Percentiles rank a stretch among this genome's conserved stretches.
Evolutionary conservation across 2,888 invertebrate species (phyloP).

Genomic region (Phorcus lineatus): DNA sequence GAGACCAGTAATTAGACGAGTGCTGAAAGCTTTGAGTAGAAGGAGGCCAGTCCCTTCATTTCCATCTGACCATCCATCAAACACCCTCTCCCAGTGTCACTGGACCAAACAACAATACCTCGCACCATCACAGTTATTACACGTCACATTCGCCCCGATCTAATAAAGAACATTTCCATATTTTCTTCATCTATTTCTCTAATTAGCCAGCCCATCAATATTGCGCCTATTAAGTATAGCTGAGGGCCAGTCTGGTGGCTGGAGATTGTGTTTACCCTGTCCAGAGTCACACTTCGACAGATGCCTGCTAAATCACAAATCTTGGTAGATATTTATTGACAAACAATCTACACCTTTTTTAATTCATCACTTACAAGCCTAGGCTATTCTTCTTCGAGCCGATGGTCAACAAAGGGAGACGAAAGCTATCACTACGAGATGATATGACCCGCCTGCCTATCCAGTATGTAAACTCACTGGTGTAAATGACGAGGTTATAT

Average conservation of each 20-base stretch:
- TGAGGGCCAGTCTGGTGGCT: background rate
- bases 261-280: background rate
- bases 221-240: background rate
- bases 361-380: background rate
- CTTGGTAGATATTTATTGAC: constrained; percentile 18
- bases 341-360: background rate
- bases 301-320: background rate
- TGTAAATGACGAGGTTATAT: constrained; percentile 2
- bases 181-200: constrained; percentile 17
- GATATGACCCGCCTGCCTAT: background rate
- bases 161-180: constrained; percentile 22
- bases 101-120: background rate
- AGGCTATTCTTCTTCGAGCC: background rate
- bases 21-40: too few relatives aligned
- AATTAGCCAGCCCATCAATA: constrained; percentile 5
- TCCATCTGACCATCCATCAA: background rate
- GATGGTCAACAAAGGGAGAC: constrained; percentile 2
- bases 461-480: constrained; percentile 8
- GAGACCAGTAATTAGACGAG: background rate
- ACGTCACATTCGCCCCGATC: background rate
- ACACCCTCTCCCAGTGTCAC: background rate
- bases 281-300: background rate
- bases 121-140: background rate
- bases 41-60: too few relatives aligned
- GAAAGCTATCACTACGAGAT: background rate